Conservation (phyloP, 1,140 invertebrate genomes). For the Zaprionus tsacasi region DNA sequence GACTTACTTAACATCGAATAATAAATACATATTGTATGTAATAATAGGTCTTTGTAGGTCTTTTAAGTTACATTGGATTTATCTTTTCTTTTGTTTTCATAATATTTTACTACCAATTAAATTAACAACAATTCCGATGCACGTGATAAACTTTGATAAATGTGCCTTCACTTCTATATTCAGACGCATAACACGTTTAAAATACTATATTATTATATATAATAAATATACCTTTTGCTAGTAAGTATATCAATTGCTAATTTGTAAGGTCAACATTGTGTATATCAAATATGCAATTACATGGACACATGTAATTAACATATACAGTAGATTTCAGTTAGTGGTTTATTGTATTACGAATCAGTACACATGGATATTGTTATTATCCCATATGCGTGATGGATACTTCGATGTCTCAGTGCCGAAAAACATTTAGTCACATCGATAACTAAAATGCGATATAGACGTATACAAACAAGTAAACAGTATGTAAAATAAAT, state of each 20-base stretch:
- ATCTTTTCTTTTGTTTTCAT: constrained; percentile 19
- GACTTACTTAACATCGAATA: constrained; percentile 66
- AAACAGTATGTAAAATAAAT: constrained; percentile 32
- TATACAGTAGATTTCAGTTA: constrained; percentile 44
- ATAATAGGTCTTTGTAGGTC: constrained; percentile 60
- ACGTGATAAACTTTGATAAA: constrained; percentile 67
- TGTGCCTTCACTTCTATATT: constrained; percentile 40
- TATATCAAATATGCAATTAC: constrained; percentile 41
- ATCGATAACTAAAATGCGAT: constrained; percentile 49
- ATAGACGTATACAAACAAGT: constrained; percentile 49
- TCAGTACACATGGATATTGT: constrained; percentile 66
- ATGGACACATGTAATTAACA: constrained; percentile 24
- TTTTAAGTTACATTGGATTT: constrained; percentile 68
- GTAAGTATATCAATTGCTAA: constrained; percentile 61
- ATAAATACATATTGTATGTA: constrained; percentile 67
- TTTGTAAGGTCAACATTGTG: constrained; percentile 74
- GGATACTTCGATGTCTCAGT: constrained; percentile 30
- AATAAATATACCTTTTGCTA: constrained; percentile 39
- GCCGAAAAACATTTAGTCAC: constrained; percentile 38
- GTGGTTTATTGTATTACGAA: constrained; percentile 58
- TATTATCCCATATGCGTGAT: constrained; percentile 51
- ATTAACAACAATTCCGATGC: constrained; percentile 77
- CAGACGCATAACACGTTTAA: constrained; percentile 70
- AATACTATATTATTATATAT: constrained; percentile 60
- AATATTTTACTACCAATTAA: constrained; percentile 64